phyloP scores from a whole-genome alignment of 2,113 vertebrate genomes.

The Heterochromis multidens region DNA sequence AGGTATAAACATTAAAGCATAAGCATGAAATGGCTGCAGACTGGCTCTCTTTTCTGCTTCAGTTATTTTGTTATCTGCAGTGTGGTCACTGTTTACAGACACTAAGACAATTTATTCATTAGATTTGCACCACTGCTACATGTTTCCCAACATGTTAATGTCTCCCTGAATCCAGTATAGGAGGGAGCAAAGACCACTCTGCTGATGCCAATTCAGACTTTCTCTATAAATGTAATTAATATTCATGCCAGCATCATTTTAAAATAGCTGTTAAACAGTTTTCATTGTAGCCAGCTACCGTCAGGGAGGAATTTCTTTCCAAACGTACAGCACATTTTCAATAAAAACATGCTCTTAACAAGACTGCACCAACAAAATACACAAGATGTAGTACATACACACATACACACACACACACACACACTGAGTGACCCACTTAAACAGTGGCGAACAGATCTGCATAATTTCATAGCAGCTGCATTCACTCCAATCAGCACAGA shows the following conservation, averaged over 20 bases:
- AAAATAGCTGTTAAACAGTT: neutral
- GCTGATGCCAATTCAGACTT: neutral
- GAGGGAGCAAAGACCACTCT: neutral
- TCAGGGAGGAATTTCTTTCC: neutral
- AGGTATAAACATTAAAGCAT: neutral
- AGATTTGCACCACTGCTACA: neutral
- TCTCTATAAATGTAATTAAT: neutral
- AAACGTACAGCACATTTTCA: neutral
- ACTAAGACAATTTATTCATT: neutral
- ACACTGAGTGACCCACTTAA: constrained; percentile 44
- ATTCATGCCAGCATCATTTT: neutral
- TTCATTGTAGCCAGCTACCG: neutral
- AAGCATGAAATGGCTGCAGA: neutral
- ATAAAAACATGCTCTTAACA: neutral
- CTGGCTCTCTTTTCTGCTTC: neutral
- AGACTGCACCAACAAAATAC: neutral
- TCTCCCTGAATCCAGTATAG: neutral
- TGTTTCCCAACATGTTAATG: neutral
- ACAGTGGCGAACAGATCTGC: constrained; percentile 25
- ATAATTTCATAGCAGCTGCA: constrained; percentile 51
- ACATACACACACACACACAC: constrained; percentile 12
- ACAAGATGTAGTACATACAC: neutral
- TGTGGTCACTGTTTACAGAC: neutral
- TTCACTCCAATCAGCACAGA: constrained; percentile 46
- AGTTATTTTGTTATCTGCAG: neutral